Base-by-base conservation (phyloP, 2,797 vertebrate species). In the Pampus argenteus region DNA sequence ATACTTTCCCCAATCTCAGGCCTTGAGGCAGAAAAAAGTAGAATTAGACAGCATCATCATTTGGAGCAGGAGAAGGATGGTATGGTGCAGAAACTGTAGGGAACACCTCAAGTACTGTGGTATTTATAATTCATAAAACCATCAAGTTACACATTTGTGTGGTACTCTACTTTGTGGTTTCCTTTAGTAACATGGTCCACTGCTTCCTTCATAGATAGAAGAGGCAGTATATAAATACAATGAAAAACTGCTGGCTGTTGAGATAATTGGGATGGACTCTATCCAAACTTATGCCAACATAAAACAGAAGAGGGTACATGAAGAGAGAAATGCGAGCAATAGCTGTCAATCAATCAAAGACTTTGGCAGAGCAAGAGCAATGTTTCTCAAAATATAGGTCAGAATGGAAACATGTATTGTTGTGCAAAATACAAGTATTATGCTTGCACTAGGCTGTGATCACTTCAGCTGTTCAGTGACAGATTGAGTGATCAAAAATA, bases 401-500 rank as follows among this genome's bases (percentile, higher is more conserved):
- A 23, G 49, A 69, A 36, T 38, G 47, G 14, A 29, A 28, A 9
- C 47, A 23, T 9, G 15, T 71, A 56, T 61, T 74, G 40, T 34
- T 58, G 58, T 58, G 55, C 36, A 70, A 62, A 66, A 58, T 31
- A 40, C 57, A 6, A 34, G 55, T 62, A 66, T 72, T 36, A 57
- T 34, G 18, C 72, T 62, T 11, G n/a, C 61, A 51, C 71, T 67
- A 26, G 70, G 47, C 75, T 71, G 73, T 66, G 70, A 86, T 85
- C 70, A 70, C 63, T 59, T 36, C 17, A 17, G 40, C 40, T 44
- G 40, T 17, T 7, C 18, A 15, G 65, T 79, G 86, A 89, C 84
- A 88, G 85, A 89, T 77, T 83, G 82, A 80, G 78, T 31, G 10
- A 84, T 88, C 69, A 69, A 74, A 85, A 82, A 77, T 36, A 82